Evolutionary conservation across 2,113 vertebrate species (phyloP).

Genomic region (Toxostoma redivivum): DNA sequence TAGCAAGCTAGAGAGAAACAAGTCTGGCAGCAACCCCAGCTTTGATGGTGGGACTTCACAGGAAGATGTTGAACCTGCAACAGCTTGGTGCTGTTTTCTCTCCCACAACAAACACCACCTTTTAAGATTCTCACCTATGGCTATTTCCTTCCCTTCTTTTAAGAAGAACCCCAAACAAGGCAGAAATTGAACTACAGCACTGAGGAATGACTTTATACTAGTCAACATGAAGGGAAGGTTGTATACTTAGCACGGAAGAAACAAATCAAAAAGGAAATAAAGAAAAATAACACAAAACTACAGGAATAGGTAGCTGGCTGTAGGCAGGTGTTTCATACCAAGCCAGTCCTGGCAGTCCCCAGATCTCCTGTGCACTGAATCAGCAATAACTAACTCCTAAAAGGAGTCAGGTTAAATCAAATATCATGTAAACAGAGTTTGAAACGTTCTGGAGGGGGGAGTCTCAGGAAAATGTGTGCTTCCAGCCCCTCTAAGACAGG

Average conservation of each 20-base stretch:
- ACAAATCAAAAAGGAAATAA: neutral
- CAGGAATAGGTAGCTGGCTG: neutral
- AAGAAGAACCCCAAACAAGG: neutral
- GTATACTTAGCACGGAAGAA: neutral
- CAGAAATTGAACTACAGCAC: neutral
- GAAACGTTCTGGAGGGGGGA: neutral
- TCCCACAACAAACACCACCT: slow-evolving; percentile 5
- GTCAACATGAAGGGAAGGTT: neutral
- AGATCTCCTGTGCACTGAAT: neutral
- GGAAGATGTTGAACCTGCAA: neutral
- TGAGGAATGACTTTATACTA: neutral
- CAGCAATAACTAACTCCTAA: neutral
- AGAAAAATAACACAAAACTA: neutral
- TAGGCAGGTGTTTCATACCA: neutral
- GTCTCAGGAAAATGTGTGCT: neutral
- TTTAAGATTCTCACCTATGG: slow-evolving; percentile 33
- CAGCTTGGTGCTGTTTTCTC: slow-evolving; percentile 13
- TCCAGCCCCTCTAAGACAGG: neutral
- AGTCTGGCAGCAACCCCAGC: neutral
- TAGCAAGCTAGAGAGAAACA: neutral
- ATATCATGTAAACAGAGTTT: neutral
- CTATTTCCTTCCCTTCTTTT: slow-evolving; percentile 9
- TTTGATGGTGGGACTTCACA: slow-evolving; percentile 9
- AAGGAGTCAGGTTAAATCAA: neutral
- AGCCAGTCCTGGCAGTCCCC: neutral